Base-by-base conservation (phyloP, 2,797 vertebrate genomes). In the Rhabdomys pumilio region DNA sequence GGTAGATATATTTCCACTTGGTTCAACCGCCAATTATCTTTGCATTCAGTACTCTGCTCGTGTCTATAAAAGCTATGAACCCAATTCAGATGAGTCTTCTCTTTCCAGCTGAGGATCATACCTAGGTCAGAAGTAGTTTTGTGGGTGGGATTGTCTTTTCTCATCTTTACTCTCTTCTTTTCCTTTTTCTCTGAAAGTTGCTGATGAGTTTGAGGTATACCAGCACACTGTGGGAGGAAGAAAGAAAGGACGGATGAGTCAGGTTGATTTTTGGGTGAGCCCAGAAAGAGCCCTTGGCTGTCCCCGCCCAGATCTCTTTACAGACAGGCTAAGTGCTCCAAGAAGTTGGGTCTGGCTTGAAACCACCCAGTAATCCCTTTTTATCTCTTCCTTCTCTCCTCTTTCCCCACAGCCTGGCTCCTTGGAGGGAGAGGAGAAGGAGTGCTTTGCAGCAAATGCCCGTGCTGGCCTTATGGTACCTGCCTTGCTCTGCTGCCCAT, bases 391-490 rank as follows among this genome's bases (percentile, higher is more conserved):
- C 3, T 97, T 98, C 97, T 98, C 97, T 98, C 95, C 98, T 67
- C 97, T 97, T 96, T 97, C 89, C 96, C 95, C 94, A 94, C 97
- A 99, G 99, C 98, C 98, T 98, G 97, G 97, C 98, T 97, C 97
- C 98, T 98, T 98, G 98, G 98, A 98, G 98, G 97, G 98, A 99
- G 98, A 98, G 98, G 98, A 98, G 98, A 98, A 98, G 95, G 98
- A 99, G 98, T 98, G 98, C 99, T 99, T 99, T 99, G 98, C 98
- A 99, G 97, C 98, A 99, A 97, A 96, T 99, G 98, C 95, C 53
- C 97, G 99, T 99, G 98, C 98, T 99, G 97, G 99, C 98, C 96
- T 98, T 99, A 98, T 99, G 99, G 99, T 99, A 99, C 96, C 98
- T 44, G 92, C 93, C 96, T 84, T 96, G 94, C 93, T 97, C 84